phyloP scores from a whole-genome alignment of 2,113 vertebrate genomes.

The Oreotrochilus melanogaster region DNA sequence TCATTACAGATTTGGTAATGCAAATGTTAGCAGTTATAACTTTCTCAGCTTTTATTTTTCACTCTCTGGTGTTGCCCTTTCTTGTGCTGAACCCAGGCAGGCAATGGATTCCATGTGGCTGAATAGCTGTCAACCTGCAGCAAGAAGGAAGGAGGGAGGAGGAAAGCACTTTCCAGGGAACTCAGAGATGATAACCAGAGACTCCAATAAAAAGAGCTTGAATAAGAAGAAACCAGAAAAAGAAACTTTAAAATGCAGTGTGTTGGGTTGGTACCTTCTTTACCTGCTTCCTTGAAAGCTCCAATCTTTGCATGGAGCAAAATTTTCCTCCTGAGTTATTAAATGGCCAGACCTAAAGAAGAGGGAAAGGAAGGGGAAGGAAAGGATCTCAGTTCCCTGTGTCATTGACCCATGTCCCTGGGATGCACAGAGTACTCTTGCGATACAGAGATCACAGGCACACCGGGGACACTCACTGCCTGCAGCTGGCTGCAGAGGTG shows the following conservation, averaged over 20 bases:
- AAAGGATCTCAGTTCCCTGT: neutral
- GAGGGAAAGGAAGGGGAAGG: neutral
- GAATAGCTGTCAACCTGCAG: neutral
- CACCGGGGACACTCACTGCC: neutral
- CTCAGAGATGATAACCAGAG: neutral
- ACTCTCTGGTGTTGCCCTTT: neutral
- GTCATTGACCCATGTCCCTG: neutral
- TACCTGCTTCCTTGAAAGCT: neutral
- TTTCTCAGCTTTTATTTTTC: neutral
- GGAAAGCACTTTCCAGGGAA: neutral
- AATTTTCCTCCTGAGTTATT: neutral
- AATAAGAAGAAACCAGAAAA: neutral
- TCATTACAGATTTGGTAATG: neutral
- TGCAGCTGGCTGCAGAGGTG: neutral
- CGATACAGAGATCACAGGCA: neutral
- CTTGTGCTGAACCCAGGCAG: fast-evolving
- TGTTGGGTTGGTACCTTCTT: neutral
- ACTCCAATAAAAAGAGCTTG: neutral
- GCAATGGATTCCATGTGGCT: neutral
- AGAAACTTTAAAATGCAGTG: neutral
- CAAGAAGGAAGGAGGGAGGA: neutral
- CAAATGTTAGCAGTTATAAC: neutral
- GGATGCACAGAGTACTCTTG: neutral
- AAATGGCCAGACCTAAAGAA: neutral
- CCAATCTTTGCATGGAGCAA: neutral